Evolutionary conservation across 2,888 invertebrate species (phyloP), one percentile per base, ranked within the genome.

Genomic region (Germaria angustata): DNA sequence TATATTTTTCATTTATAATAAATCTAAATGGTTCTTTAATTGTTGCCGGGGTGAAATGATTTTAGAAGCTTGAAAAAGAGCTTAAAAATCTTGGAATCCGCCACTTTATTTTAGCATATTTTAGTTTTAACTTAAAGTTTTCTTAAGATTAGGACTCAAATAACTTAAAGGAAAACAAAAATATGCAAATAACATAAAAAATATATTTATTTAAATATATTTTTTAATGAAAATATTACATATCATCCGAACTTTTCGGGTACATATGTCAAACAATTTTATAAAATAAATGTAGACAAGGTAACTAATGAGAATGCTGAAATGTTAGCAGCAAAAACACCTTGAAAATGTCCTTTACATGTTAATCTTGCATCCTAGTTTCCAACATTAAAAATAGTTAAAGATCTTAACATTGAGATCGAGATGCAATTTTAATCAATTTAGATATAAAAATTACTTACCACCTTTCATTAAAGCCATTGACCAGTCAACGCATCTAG

Each of bases 401-500:
- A 0, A 39, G 65, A 61, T 63, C 28, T 72, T 72, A 71, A 69
- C 51, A 51, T 77, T 49, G 65, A 75, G 59, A 69, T 65, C 73
- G 22, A 73, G 55, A 76, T 51, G 77, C 65, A 59, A 13, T n/a
- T n/a, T n/a, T 17, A n/a, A 24, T 9, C 11, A 51, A 11, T 8
- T 28, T 24, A 39, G 20, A 39, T n/a, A 24, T 41, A 8, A n/a
- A 5, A 24, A 63, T 36, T n/a, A 87, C 89, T 88, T 86, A 88
- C 94, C 95, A 49, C 95, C 93, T 87, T 93, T 93, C 89, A 96
- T 95, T 83, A 95, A 94, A 8, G 95, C 95, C 92, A 98, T 96
- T 44, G 96, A 96, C 97, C 97, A 97, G 90, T 98, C 97, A 20
- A 97, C 96, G 88, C 99, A 99, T 89, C 95, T 95, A 0, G 98